These are phyloP conservation scores for Syngnathus rostellatus DNA, from an alignment of 2,797 vertebrate genomes.

Conservation along the genomic window DNA sequence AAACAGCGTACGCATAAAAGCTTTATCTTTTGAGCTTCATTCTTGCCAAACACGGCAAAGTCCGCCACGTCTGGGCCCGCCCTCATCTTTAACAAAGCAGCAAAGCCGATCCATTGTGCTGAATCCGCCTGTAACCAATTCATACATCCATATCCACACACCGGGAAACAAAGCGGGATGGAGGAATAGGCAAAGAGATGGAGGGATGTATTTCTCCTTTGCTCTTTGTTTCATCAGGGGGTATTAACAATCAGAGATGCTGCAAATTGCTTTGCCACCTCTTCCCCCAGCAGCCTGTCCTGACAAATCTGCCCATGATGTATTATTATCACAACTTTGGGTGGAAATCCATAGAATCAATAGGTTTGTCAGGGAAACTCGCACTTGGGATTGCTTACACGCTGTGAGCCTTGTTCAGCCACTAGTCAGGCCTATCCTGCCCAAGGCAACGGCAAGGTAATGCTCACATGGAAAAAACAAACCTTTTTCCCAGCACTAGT, in stretches of 20 bases:
- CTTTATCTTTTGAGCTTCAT: slow-evolving; percentile 53
- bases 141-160: slow-evolving; percentile 63
- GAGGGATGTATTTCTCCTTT: slow-evolving; percentile 44
- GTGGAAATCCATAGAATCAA: slow-evolving; percentile 82
- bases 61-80: slow-evolving; percentile 48
- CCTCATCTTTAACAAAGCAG: slow-evolving; percentile 63
- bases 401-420: slow-evolving; percentile 73
- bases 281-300: slow-evolving; percentile 70
- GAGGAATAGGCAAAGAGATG: slow-evolving; percentile 41
- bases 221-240: slow-evolving; percentile 43
- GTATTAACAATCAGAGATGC: slow-evolving; percentile 59
- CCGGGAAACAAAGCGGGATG: slow-evolving; percentile 50
- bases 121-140: slow-evolving; percentile 62
- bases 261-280: slow-evolving; percentile 73
- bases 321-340: slow-evolving; percentile 84
- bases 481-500: not conserved
- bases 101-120: slow-evolving; percentile 62
- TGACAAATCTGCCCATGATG: slow-evolving; percentile 75
- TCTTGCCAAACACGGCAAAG: slow-evolving; percentile 52
- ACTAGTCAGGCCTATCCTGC: slow-evolving; percentile 68
- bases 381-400: slow-evolving; percentile 73
- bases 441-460: slow-evolving; percentile 58
- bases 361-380: slow-evolving; percentile 76
- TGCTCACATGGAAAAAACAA: not conserved
- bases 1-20: slow-evolving; percentile 36